Evolutionary conservation across 23 tunicate genomes (phyloP), one percentile per base, ranked within the genome.

Genomic region (Halocynthia aurantium): DNA sequence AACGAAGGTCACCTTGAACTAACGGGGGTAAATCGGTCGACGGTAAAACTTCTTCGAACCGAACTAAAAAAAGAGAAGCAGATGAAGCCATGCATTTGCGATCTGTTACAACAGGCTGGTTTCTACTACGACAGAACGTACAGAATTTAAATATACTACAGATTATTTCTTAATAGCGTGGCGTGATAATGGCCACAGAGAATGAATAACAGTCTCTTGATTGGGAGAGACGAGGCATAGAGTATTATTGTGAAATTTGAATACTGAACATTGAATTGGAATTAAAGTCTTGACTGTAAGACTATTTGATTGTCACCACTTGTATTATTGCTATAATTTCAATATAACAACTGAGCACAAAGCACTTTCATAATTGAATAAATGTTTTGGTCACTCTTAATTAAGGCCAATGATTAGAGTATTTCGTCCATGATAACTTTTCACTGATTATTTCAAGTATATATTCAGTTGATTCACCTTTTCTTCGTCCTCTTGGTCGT

Each of bases 11-110:
- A 5, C 98, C 98, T 73, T 92, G 95, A 13, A 92, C 98, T 13
- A 92, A 70, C 8, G 98, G 98, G 7, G 98, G 98, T 7, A 92
- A 73, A 77, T 92, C 98, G 5, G 98, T 86, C 9, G 98, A 82
- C 22, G 98, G 92, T 65, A 81, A 80, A 76, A 91, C 87, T 22
- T 91, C 90, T 52, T 81, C 84, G 60, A 81, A 77, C 8, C 61
- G 78, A 81, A 81, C 97, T 91, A 65, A 61, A 89, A 75, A 76
- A 53, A 15, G 8, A 63, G 21, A 12, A 13, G 10, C 20, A 70
- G 55, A 54, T 6, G 51, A 50, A 5, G n/a, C n/a, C n/a, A n/a
- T n/a, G n/a, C n/a, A n/a, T 22, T n/a, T 11, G 2, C 20, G 72
- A 20, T 11, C 20, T n/a, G 19, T 22, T 12, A 11, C 12, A 12